Base-by-base conservation (phyloP, 2,797 vertebrate genomes). In the Otus scops region DNA sequence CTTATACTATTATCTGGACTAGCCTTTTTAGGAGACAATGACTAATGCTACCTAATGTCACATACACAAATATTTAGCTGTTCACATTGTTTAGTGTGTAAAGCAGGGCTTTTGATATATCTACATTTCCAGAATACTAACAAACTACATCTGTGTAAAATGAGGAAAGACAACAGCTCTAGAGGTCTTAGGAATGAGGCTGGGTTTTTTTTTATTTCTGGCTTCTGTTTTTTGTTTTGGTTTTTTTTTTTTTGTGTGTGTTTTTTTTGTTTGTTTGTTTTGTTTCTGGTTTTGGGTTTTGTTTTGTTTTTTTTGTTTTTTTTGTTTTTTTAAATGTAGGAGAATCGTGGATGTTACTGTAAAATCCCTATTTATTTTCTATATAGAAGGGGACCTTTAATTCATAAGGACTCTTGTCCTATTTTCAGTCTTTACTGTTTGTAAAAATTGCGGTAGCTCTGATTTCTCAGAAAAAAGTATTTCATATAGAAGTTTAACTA, bases 41-140 rank as follows among this genome's bases (percentile, higher is more conserved):
- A 47, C 79, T 78, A 97, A 88, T 47, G 50, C 61, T 92, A 90
- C 54, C 83, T 78, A 84, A 75, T 88, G 94, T 84, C 67, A 87
- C 67, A 78, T 77, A 82, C 53, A 97, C 90, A 95, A 92, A 90
- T 92, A 95, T 84, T 95, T 74, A 89, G 85, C 85, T 90, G 85
- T 61, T 92, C 20, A 15, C 57, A 86, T 51, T 93, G 85, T 94
- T 73, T 68, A 32, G 18, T 50, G 19, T 39, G 70, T 88, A 95
- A 93, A 94, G 32, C 71, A 74, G 60, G 48, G 75, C 91, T 91
- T 95, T 96, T 84, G n/a, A 73, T 27, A 54, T 8, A 61, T 2
- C 53, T 77, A 32, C 56, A 51, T 67, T 97, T 97, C 94, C 70
- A 92, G 91, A 97, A 96, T 51, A 79, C 56, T 51, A 85, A 75